phyloP scores from a whole-genome alignment of 2,113 vertebrate genomes.

The Myocastor coypus region DNA sequence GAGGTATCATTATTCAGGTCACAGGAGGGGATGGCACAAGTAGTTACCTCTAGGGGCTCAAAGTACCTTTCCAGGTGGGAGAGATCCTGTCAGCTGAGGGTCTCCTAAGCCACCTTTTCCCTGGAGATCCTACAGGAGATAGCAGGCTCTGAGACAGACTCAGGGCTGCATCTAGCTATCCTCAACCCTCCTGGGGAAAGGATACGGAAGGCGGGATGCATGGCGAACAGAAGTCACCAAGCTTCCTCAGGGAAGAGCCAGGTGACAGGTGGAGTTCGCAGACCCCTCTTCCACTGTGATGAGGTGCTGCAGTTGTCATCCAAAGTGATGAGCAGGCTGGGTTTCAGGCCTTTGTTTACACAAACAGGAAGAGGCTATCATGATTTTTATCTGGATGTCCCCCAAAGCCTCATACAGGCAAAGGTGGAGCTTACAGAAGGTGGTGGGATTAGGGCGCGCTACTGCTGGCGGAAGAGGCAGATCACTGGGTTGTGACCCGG shows the following conservation, averaged over 20 bases:
- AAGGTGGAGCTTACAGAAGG: neutral
- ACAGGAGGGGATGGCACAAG: fast-evolving
- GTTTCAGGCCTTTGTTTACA: neutral
- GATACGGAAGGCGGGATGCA: fast-evolving
- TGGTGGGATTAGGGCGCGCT: neutral
- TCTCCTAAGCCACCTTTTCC: neutral
- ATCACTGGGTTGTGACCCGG: neutral
- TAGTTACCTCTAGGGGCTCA: fast-evolving
- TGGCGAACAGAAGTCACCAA: neutral
- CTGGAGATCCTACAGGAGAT: no score
- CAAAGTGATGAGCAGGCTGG: no score
- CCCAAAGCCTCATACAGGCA: neutral
- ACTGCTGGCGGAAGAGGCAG: neutral
- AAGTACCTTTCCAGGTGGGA: fast-evolving
- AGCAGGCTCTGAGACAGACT: fast-evolving
- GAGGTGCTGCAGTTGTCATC: fast-evolving
- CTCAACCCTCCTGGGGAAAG: neutral
- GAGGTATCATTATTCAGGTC: neutral
- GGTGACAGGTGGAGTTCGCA: fast-evolving
- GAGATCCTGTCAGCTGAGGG: fast-evolving
- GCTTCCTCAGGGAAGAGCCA: no score
- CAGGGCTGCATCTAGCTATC: fast-evolving
- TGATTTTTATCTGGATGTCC: neutral
- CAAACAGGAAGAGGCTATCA: neutral
- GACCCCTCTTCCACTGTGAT: fast-evolving